Evolutionary conservation across 2,797 vertebrate genomes (phyloP).

Genomic region (Oceanodroma leucorhoa): DNA sequence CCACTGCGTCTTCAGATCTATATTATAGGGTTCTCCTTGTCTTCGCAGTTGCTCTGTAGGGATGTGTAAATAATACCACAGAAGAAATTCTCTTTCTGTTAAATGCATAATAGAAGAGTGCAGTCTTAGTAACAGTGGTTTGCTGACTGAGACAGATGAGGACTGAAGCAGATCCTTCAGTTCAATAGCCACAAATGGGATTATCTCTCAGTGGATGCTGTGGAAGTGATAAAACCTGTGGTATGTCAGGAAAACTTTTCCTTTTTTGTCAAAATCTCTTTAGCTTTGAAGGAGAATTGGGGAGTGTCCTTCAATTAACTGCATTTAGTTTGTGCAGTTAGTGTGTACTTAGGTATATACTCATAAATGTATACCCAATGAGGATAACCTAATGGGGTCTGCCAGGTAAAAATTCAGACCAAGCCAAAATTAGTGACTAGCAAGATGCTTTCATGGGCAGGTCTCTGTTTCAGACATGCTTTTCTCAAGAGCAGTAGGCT

Average conservation of each 20-base stretch:
- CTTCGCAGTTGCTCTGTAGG: not conserved
- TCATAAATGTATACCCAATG: not conserved
- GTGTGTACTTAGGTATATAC: not conserved
- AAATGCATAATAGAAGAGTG: not conserved
- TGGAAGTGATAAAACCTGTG: not conserved
- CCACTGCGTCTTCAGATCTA: not conserved
- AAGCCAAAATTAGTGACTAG: not conserved
- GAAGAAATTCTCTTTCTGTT: not conserved
- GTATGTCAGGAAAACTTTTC: not conserved
- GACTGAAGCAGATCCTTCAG: not conserved
- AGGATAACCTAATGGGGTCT: not conserved
- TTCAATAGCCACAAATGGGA: not conserved
- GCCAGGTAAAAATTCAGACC: not conserved
- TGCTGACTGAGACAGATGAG: not conserved
- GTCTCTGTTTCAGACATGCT: not conserved
- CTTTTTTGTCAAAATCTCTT: not conserved
- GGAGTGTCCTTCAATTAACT: not conserved
- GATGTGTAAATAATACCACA: not conserved
- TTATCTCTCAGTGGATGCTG: not conserved
- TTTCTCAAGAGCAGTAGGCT: not conserved
- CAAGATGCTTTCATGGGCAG: not conserved
- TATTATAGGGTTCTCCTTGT: not conserved
- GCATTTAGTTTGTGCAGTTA: not conserved
- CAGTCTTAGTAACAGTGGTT: not conserved
- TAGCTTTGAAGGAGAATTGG: not conserved